phyloP scores from a whole-genome alignment of 2,888 invertebrate genomes.

The Chymomyza caudatula region DNA sequence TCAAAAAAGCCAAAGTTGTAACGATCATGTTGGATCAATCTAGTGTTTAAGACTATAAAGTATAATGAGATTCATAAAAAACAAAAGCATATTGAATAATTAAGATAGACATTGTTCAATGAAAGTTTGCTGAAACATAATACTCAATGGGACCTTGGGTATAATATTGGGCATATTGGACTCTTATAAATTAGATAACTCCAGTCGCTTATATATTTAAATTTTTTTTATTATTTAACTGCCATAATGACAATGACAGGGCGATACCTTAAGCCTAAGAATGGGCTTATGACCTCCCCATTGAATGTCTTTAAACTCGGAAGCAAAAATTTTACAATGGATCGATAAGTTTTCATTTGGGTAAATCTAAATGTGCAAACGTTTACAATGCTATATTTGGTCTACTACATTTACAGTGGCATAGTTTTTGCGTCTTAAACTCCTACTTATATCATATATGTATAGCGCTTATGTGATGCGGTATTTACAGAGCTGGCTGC shows the following conservation, averaged over 20 bases:
- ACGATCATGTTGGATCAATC: slow-evolving; percentile 45
- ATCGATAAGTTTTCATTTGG: slow-evolving; percentile 35
- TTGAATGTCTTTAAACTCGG: slow-evolving; percentile 34
- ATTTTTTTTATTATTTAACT: background rate
- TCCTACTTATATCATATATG: slow-evolving; percentile 31
- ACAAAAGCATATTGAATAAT: background rate
- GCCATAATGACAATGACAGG: background rate
- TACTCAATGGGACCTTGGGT: background rate
- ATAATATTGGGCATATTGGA: too few relatives aligned
- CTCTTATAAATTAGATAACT: too few relatives aligned
- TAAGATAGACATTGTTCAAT: background rate
- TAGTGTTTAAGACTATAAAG: slow-evolving; percentile 33
- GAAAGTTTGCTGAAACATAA: too few relatives aligned
- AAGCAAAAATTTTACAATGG: slow-evolving; percentile 66
- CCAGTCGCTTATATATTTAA: background rate
- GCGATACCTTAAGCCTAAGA: background rate
- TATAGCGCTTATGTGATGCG: slow-evolving; percentile 30
- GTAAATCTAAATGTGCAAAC: background rate
- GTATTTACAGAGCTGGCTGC: slow-evolving; percentile 46
- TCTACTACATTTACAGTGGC: slow-evolving; percentile 65
- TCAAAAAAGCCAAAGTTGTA: slow-evolving; percentile 58
- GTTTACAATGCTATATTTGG: slow-evolving; percentile 60
- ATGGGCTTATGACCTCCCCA: background rate
- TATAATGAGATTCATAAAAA: slow-evolving; percentile 19
- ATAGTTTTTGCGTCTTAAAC: slow-evolving; percentile 42